These are phyloP conservation scores for Agrypnus murinus DNA, from an alignment of 2,888 invertebrate genomes.

Conservation along the genomic window DNA sequence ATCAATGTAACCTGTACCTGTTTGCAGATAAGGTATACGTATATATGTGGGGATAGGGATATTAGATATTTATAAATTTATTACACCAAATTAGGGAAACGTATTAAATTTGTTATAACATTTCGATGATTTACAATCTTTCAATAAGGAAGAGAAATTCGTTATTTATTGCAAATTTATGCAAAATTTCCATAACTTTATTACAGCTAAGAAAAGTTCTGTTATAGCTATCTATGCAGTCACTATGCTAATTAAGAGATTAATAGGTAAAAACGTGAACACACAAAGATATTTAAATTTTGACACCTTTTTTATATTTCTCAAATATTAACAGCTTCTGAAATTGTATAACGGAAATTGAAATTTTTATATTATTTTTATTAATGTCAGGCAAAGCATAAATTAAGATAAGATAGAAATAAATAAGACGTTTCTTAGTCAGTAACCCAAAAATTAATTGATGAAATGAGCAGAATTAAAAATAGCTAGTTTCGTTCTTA, in stretches of 20 bases:
- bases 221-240: slow-evolving; percentile 1
- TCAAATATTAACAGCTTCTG: slow-evolving; percentile 2
- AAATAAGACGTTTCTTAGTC: too few species aligned
- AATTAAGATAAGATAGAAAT: too few species aligned
- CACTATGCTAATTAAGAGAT: slow-evolving; percentile 19
- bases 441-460: too few species aligned
- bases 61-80: slow-evolving; percentile 17
- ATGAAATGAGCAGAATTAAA: too few species aligned
- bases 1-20: slow-evolving; percentile 13
- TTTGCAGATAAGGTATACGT: too few species aligned
- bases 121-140: slow-evolving; percentile 6
- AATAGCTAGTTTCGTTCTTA: too few species aligned
- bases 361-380: neutral
- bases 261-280: slow-evolving; percentile 3
- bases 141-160: slow-evolving; percentile 12
- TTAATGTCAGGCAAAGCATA: too few species aligned
- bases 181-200: neutral
- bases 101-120: neutral
- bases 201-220: neutral
- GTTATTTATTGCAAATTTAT: slow-evolving; percentile 1
- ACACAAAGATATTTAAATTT: slow-evolving; percentile 19
- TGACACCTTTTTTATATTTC: neutral
- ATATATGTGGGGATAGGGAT: neutral
- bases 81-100: slow-evolving; percentile 8
- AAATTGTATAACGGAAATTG: slow-evolving; percentile 2